Evolutionary conservation across 2,888 invertebrate genomes (phyloP).

Genomic region (Scaptomyza polygonia): DNA sequence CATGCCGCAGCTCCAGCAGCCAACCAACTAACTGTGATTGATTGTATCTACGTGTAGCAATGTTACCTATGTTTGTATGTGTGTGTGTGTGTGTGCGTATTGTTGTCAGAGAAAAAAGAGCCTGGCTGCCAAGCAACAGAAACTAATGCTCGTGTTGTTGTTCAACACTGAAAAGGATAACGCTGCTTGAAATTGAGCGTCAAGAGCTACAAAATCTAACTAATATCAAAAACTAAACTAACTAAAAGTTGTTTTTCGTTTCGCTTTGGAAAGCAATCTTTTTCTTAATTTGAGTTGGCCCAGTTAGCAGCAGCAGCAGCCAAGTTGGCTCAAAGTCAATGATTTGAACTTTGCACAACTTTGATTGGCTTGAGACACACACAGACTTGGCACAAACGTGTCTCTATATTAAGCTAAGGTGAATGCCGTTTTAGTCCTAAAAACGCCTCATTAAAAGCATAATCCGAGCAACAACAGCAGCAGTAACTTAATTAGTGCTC

Average conservation of each 20-base stretch:
- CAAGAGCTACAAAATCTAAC: conserved; percentile 8
- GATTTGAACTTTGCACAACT: conserved; percentile 73
- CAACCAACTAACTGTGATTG: conserved; percentile 59
- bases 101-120: conserved; percentile 18
- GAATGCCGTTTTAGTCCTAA: not conserved
- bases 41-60: conserved; percentile 46
- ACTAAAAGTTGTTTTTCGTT: conserved; percentile 51
- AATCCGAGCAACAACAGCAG: conserved; percentile 22
- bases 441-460: conserved; percentile 31
- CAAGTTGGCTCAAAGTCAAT: conserved; percentile 65
- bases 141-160: not conserved
- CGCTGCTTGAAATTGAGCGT: conserved; percentile 44
- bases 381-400: too few relatives aligned
- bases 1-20: conserved; percentile 61
- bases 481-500: conserved; percentile 30
- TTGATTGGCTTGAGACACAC: conserved; percentile 61
- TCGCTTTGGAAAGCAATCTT: conserved; percentile 34
- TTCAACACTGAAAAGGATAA: conserved; percentile 1
- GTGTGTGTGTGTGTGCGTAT: conserved; percentile 9
- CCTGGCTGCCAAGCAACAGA: conserved; percentile 25
- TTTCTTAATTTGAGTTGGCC: conserved; percentile 70
- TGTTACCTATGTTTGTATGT: conserved; percentile 2
- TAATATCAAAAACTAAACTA: conserved; percentile 10
- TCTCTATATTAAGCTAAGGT: not conserved
- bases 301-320: conserved; percentile 51